phyloP scores from a whole-genome alignment of 2,797 vertebrate genomes.

The Neosilurus mollespiculum region DNA sequence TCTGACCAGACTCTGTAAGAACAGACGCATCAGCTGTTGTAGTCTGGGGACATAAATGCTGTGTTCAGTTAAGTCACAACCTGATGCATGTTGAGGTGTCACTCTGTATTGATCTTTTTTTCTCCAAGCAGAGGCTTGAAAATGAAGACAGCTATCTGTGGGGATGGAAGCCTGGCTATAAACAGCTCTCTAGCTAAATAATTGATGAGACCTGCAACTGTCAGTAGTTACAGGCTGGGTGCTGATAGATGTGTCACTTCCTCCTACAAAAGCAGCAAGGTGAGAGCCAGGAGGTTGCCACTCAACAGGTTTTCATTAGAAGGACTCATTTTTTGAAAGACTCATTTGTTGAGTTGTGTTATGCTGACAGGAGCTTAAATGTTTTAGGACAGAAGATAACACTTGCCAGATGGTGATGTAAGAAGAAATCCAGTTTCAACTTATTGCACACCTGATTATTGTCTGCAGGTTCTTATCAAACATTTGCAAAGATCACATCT shows the following conservation, averaged over 20 bases:
- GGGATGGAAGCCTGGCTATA: not conserved
- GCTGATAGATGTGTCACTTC: conserved; percentile 36
- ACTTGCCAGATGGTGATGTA: conserved; percentile 1
- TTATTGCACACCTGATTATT: conserved; percentile 17
- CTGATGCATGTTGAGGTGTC: conserved; percentile 25
- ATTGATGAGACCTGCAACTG: conserved; percentile 37
- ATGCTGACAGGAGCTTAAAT: conserved; percentile 33
- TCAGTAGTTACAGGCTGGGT: conserved; percentile 18
- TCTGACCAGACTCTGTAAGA: conserved; percentile 58
- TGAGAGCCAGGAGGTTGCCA: not conserved
- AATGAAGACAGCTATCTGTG: conserved; percentile 25
- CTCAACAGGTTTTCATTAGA: conserved; percentile 7
- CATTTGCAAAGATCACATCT: conserved; percentile 11
- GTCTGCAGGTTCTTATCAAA: conserved; percentile 1
- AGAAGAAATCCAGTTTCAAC: conserved; percentile 5
- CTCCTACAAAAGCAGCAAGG: conserved; percentile 28
- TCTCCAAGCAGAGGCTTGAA: conserved; percentile 25
- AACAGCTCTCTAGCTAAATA: conserved; percentile 35
- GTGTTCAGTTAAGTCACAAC: conserved; percentile 33
- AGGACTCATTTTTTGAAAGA: not conserved
- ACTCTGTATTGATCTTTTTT: conserved; percentile 38
- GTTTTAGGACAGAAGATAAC: conserved; percentile 31
- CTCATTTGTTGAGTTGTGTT: conserved; percentile 12
- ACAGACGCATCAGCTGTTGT: conserved; percentile 12
- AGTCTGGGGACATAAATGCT: conserved; percentile 32